Base-by-base conservation (phyloP, 1,140 invertebrate species). In the Xylocopa sonorina region DNA sequence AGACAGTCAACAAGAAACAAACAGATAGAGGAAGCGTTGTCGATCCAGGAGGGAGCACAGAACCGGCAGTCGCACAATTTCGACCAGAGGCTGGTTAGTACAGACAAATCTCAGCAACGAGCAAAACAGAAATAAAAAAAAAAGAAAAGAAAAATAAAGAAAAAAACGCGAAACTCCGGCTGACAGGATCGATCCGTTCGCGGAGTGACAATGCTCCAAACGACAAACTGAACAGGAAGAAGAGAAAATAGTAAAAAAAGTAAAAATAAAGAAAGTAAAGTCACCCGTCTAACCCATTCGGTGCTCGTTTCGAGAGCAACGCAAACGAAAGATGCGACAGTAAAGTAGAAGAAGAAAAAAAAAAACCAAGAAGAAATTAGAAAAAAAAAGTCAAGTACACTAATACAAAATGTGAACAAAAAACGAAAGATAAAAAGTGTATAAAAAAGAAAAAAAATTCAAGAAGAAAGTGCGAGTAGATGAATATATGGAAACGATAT, bases 401-500 rank as follows among this genome's bases (percentile, higher is more conserved):
- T n/a, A 48, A 29, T 43, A 67, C 10, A 71, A 21, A 38, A 41
- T 2, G 9, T 14, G 53, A 51, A 71, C 0, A 62, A 62, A 62
- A 62, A 32, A 24, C 62, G 4, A 18, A n/a, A 53, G 24, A 75
- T 67, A 73, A 27, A 43, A 82, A 14, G 50, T 32, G 68, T 66
- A 81, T 21, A 71, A 48, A 80, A 51, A 81, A 80, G 60, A 80
- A 80, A 66, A 80, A 79, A 86, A 78, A 66, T 21, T 68, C 46
- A 51, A 50, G 64, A 68, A 68, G 69, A 80, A 85, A 88, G 66
- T 80, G 80, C 53, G 53, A 60, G 86, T 81, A 88, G 72, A 88
- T 75, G 82, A 87, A 79, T 83, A 88, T 86, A 87, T 80, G 82
- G 73, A 83, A 82, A 75, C 85, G 76, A 88, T 90, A 91, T 90